Evolutionary conservation across 2,888 invertebrate species (phyloP), one percentile per base, ranked within the genome.

Genomic region (Oscheius myriophilus): DNA sequence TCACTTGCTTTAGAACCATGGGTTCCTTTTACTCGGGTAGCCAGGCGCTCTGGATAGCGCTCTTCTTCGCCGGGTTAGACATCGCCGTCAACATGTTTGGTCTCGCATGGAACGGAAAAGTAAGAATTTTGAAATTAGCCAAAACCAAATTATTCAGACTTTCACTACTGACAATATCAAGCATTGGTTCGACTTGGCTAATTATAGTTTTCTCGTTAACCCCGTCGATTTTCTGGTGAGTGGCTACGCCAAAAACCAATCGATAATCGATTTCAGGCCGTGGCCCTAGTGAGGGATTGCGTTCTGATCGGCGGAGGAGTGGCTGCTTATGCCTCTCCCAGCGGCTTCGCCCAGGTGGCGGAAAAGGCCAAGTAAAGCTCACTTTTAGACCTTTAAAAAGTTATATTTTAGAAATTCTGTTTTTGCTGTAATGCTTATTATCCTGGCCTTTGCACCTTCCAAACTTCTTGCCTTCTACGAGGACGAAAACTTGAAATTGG

Each of bases 391-490:
- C 18, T 21, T 16, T 43, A 58, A 9, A 49, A n/a, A 18, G 18
- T 49, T 2, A 7, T n/a, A 43, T 39, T 69, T 51, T 53, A 76
- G 72, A 51, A 73, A 79, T 41, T 41, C 75, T 0, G 78, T 81
- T 0, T 85, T 85, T 64, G 85, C 83, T 12, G 26, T 75, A 1
- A 79, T 85, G 72, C 72, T 85, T 9, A 59, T 85, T 2, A 83
- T 85, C 45, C 74, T 85, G 41, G 85, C 85, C 9, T 85, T 85
- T 51, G 84, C 85, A 4, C 85, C 85, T 7, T 78, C 84, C 11
- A 85, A 85, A 54, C 71, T 85, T 25, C 74, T 85, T 3, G 85
- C 85, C 2, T 86, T 85, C 71, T 84, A 85, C 66, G 85, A 85
- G 66, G 80, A 83, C 58, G 78, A 80, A 26, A 71, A 75, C 1